These are phyloP conservation scores for Forpus xanthops DNA, from an alignment of 2,797 vertebrate species.

Conservation along the genomic window DNA sequence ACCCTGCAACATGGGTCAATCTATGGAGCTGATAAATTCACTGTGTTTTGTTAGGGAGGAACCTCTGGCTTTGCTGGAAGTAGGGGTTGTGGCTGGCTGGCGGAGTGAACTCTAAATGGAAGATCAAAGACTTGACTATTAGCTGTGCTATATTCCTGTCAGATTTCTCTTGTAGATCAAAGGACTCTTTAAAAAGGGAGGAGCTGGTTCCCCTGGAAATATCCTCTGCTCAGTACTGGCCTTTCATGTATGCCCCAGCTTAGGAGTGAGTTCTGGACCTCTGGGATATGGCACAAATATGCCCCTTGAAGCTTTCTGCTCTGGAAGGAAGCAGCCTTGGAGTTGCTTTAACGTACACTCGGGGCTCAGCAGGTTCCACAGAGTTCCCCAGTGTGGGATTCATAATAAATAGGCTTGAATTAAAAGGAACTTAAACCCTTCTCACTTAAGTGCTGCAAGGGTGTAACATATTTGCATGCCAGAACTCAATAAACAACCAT, in stretches of 20 bases:
- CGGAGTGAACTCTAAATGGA: neutral
- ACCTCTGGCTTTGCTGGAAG: neutral
- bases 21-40: neutral
- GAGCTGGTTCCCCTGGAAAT: slow-evolving; percentile 12
- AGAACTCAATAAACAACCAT: neutral
- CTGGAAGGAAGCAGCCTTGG: neutral
- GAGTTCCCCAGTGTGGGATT: neutral
- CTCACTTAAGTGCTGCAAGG: neutral
- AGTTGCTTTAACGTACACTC: neutral
- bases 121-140: slow-evolving; percentile 25
- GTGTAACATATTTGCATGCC: neutral
- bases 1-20: accelerated
- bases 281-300: neutral
- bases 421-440: neutral
- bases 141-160: slow-evolving; percentile 34
- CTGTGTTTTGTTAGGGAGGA: neutral
- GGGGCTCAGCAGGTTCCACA: neutral
- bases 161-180: slow-evolving; percentile 37
- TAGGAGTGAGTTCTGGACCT: neutral
- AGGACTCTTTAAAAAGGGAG: slow-evolving; percentile 32
- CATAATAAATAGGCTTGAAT: neutral
- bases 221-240: neutral
- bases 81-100: neutral
- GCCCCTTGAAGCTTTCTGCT: neutral
- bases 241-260: neutral